These are phyloP conservation scores for Neogobius melanostomus DNA, from an alignment of 2,113 vertebrate genomes.

Conservation along the genomic window DNA sequence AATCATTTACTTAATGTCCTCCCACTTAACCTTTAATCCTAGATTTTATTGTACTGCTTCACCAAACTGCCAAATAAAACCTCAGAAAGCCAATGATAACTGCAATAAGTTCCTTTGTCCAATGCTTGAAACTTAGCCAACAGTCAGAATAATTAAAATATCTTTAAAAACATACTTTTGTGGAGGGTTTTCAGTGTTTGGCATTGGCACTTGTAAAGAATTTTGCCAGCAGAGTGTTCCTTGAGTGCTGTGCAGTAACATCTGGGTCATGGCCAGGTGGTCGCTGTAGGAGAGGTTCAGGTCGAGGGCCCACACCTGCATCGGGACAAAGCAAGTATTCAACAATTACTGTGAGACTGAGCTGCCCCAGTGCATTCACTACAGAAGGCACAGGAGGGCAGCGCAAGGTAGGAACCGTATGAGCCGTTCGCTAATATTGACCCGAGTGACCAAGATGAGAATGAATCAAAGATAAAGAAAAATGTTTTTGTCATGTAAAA, in stretches of 20 bases:
- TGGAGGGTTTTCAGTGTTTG: constrained; percentile 35
- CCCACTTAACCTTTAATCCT: too few species aligned
- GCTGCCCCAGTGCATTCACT: constrained; percentile 7
- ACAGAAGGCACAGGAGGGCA: constrained; percentile 20
- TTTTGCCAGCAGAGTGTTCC: constrained; percentile 80
- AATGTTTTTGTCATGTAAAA: not conserved
- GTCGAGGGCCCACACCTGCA: constrained; percentile 89
- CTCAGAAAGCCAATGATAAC: not conserved
- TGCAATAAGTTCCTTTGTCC: not conserved
- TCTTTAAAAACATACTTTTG: constrained; percentile 7
- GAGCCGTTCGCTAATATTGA: not conserved
- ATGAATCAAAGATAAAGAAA: not conserved
- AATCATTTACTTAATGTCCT: too few species aligned
- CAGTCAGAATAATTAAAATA: not conserved
- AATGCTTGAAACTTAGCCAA: not conserved
- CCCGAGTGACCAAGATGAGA: not conserved
- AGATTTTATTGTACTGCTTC: too few species aligned
- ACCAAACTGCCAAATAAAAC: not conserved
- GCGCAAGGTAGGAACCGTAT: constrained; percentile 23
- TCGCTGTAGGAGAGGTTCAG: constrained; percentile 88
- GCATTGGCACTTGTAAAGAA: constrained; percentile 68
- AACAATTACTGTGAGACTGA: constrained; percentile 21
- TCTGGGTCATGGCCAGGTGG: constrained; percentile 89
- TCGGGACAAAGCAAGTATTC: not conserved
- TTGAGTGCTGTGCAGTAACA: constrained; percentile 82